Base-by-base conservation (phyloP, 2,888 invertebrate genomes). In the Lasioglossum vierecki region DNA sequence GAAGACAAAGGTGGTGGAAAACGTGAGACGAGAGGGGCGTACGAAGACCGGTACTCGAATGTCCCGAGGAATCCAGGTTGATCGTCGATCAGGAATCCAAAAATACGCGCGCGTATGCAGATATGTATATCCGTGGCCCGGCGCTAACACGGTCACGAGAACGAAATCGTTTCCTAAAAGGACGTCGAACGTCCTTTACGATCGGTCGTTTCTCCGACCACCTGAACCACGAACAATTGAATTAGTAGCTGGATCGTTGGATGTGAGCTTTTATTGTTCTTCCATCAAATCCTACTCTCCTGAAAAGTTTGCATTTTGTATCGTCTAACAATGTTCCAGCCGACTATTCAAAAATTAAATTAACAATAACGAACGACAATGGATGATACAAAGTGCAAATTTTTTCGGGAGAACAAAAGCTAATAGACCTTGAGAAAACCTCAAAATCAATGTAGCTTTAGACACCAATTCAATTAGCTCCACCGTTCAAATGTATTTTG, bases 1-100 rank as follows among this genome's bases (percentile, higher is more conserved):
- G 73, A 79, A 76, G 80, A 78, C 88, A 86, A 84, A 86, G 68
- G 80, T 74, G 75, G 84, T 63, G 79, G 53, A 74, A 71, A 72
- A 79, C 41, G 71, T 2, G 35, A 5, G 57, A 41, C 49, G 44
- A 63, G 82, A 57, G 76, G 68, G 76, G 72, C 70, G 72, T 41
- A n/a, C 63, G 70, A 83, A 71, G 76, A 82, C 77, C 80, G 72
- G 78, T 79, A 83, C 79, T 83, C 77, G 84, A 83, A 80, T 49
- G 77, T 70, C 41, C 44, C 76, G 53, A 75, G 80, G 76, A 72
- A 83, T 83, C 76, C 83, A 83, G 83, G 79, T 85, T 79, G 79
- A 83, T 85, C 85, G 79, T 83, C 83, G 79, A 80, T 83, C 85
- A 74, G 73, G 60, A 68, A 75, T 68, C 68, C 39, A 68, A 66